A percentile compares a stretch with the other conserved stretches of the same genome.
Conservation (phyloP, 2,797 vertebrate species). For the Zalophus californianus region DNA sequence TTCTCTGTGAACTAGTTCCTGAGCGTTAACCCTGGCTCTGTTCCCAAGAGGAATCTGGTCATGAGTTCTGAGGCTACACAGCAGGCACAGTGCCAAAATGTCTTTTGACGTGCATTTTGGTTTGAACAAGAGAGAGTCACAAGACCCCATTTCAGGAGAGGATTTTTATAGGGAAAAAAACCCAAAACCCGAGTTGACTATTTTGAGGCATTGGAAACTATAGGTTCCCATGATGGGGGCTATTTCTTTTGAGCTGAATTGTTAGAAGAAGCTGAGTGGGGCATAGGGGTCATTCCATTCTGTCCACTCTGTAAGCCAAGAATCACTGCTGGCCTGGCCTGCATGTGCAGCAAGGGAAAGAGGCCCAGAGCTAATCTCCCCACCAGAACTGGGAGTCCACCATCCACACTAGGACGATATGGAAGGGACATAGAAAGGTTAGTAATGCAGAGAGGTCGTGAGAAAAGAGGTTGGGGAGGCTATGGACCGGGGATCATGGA, state of each 20-base stretch:
- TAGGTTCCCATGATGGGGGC: background rate
- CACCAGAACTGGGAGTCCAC: background rate
- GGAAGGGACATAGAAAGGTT: background rate
- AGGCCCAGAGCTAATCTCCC: background rate
- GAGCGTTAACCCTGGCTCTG: background rate
- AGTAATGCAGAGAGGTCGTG: background rate
- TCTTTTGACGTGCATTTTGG: background rate
- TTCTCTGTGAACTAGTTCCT: background rate
- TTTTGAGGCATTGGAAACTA: background rate
- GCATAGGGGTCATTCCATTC: background rate
- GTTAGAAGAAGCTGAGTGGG: background rate
- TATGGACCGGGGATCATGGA: background rate
- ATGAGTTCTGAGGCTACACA: background rate
- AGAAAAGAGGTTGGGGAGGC: background rate
- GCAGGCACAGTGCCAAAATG: background rate
- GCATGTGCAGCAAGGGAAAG: background rate
- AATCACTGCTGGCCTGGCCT: background rate
- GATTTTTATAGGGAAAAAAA: background rate
- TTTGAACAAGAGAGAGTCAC: background rate
- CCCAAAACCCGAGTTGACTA: background rate
- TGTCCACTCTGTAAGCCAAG: background rate
- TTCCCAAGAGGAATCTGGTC: background rate
- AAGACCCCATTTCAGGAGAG: background rate
- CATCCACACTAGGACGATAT: background rate
- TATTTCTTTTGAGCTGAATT: background rate